Base-by-base conservation (phyloP, 2,797 vertebrate genomes). In the Fistularia commersonii region DNA sequence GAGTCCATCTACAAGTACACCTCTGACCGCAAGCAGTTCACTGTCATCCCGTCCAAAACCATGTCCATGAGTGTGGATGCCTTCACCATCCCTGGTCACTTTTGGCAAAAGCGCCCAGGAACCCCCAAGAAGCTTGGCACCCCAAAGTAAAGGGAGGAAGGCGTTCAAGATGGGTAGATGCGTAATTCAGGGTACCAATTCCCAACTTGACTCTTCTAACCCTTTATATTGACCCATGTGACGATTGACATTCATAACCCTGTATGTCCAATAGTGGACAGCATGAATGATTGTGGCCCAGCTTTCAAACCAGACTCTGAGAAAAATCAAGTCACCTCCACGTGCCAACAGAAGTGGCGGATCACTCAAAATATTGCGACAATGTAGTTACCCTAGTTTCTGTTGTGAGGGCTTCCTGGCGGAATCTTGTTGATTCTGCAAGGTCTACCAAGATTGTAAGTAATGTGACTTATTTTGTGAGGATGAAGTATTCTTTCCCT, bases 11-110 rank as follows among this genome's bases (percentile, higher is more conserved):
- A 93, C 81, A 97, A 97, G 79, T 97, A 97, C 85, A 95, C 92
- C 81, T 97, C 95, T 0, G 95, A 97, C 78, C 93, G 94, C 81
- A 97, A 97, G 69, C 93, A 95, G 76, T 97, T 97, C 82, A 93
- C 93, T 1, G 89, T 72, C 85, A 95, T 97, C 84, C 95, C 95
- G 32, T 94, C 93, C 86, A 95, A 95, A 86, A 96, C 94, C 74
- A 94, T 97, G 93, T 97, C 95, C 47, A 94, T 95, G 92, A 95
- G 93, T 1, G 95, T 97, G 9, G 95, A 97, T 0, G 95, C 95
- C 67, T 92, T 97, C 77, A 97, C 95, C 61, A 95, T 97, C 79
- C 95, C 94, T 7, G 89, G 90, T 41, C 91, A 95, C 69, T 87
- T 95, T 72, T 97, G 94, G 93, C 94, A 94, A 76, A 94, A 92